Conservation (phyloP, 1,140 invertebrate genomes). For the Andricus grossulariae region DNA sequence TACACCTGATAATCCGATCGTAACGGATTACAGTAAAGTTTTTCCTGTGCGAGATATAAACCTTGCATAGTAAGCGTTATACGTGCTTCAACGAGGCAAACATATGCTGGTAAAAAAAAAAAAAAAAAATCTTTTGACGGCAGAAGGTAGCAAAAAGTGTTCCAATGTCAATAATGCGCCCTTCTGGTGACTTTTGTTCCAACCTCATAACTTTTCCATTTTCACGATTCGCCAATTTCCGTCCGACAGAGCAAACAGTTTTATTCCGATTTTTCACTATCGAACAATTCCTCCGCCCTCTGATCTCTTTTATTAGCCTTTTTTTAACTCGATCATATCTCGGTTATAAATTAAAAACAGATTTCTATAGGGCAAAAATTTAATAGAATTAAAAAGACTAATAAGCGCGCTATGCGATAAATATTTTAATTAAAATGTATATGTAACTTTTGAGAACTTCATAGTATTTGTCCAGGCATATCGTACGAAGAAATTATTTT, state of each 20-base stretch:
- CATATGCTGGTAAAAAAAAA: conserved; percentile 46
- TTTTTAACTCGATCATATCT: conserved; percentile 42
- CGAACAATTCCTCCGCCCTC: conserved; percentile 34
- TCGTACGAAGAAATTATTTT: too few species aligned
- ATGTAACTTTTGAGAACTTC: too few species aligned
- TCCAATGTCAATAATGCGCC: conserved; percentile 35
- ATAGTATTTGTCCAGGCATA: too few species aligned
- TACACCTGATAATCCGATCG: conserved; percentile 67
- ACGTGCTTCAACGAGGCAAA: conserved; percentile 41
- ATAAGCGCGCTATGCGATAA: too few species aligned
- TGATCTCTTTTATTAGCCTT: conserved; percentile 36
- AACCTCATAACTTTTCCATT: conserved; percentile 48
- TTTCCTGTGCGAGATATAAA: conserved; percentile 50
- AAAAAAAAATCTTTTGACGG: conserved; percentile 43
- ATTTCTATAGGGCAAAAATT: too few species aligned
- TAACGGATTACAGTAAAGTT: conserved; percentile 65
- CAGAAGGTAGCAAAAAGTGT: not conserved
- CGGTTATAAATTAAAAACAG: conserved; percentile 40
- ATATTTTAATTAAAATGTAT: too few species aligned
- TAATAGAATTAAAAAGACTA: too few species aligned
- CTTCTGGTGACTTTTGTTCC: conserved; percentile 48
- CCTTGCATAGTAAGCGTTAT: conserved; percentile 47
- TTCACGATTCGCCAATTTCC: conserved; percentile 48
- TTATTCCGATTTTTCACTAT: conserved; percentile 42
- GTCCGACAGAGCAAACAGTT: conserved; percentile 42